Conservation (phyloP, 2,113 vertebrate genomes). For the Myodes glareolus region DNA sequence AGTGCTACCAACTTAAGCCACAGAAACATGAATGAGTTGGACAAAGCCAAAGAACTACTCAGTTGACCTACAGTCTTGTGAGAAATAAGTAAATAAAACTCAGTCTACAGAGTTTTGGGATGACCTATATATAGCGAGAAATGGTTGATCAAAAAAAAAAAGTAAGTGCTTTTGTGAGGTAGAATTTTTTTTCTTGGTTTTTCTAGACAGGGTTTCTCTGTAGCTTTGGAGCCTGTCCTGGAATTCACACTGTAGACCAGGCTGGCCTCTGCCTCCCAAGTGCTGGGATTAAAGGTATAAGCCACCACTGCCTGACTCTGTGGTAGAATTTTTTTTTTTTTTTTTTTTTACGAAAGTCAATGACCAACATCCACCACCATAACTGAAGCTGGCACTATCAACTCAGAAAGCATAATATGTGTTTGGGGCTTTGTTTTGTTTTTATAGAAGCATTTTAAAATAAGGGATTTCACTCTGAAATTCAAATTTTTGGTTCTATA, state of each 20-base stretch:
- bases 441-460: conserved; percentile 31
- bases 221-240: no score
- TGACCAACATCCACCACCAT: background rate
- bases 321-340: background rate
- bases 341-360: background rate
- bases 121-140: background rate
- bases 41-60: background rate
- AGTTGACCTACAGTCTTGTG: background rate
- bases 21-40: background rate
- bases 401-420: background rate
- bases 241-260: no score
- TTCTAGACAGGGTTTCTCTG: no score
- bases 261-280: no score
- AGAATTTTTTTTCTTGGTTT: background rate
- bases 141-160: background rate
- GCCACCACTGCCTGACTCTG: no score
- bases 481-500: background rate
- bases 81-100: background rate
- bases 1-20: background rate
- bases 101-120: background rate
- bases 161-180: background rate
- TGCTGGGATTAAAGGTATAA: no score
- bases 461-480: conserved; percentile 25
- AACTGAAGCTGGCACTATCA: background rate
- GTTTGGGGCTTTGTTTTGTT: background rate